Conservation (phyloP, 1,140 invertebrate species). For the Pectinophora gossypiella region DNA sequence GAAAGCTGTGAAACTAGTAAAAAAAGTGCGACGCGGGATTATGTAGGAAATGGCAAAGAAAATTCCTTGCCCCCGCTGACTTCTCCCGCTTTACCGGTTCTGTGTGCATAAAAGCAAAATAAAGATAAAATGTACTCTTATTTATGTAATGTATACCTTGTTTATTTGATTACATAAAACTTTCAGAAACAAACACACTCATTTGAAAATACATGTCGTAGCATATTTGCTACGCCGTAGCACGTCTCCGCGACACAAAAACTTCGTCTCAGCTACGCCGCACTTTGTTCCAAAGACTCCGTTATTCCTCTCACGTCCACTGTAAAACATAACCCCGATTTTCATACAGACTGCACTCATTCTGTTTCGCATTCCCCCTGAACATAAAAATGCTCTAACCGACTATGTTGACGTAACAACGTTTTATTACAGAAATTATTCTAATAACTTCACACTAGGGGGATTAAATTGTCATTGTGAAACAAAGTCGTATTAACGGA, state of each 20-base stretch:
- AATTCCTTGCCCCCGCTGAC: too few species aligned
- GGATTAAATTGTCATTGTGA: not conserved
- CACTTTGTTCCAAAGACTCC: conserved; percentile 21
- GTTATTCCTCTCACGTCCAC: conserved; percentile 54
- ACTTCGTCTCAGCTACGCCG: conserved; percentile 28
- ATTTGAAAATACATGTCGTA: too few species aligned
- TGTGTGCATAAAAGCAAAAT: too few species aligned
- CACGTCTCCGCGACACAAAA: not conserved
- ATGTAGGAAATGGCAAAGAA: too few species aligned
- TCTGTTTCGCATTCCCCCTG: conserved; percentile 39
- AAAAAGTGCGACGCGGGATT: too few species aligned
- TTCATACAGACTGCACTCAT: conserved; percentile 46
- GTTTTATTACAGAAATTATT: not conserved
- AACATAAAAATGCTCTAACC: conserved; percentile 40
- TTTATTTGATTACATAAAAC: too few species aligned
- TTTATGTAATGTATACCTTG: too few species aligned
- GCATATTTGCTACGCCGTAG: not conserved
- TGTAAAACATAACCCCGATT: conserved; percentile 66
- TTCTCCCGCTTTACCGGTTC: too few species aligned
- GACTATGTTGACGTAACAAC: conserved; percentile 20
- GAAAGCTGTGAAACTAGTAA: too few species aligned
- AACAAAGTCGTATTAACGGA: too few species aligned
- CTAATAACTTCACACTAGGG: conserved; percentile 2
- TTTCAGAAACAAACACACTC: too few species aligned
- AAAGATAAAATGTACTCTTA: too few species aligned